Base-by-base conservation (phyloP, 2,888 invertebrate genomes). In the Mechanitis messenoides region DNA sequence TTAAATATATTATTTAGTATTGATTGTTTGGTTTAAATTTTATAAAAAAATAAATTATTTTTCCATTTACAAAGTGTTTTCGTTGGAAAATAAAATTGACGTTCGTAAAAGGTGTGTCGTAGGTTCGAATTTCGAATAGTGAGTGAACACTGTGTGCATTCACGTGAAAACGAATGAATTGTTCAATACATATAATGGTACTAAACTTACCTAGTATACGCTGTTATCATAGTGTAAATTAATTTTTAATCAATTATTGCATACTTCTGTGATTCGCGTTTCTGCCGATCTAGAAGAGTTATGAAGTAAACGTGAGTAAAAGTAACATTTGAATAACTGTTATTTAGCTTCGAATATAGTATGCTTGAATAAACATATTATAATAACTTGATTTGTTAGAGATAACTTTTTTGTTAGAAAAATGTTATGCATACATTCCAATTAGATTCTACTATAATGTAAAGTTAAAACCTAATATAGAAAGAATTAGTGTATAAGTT, bases 231-330 rank as follows among this genome's bases (percentile, higher is more conserved):
- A 46, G 56, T 62, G 61, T 62, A 60, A 62, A 67, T 62, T 65
- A 61, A 68, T 71, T 78, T 75, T 72, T 70, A 79, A 79, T 79
- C 76, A 74, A 70, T 68, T 68, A 57, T 81, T 80, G 75, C 76
- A 78, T 77, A 82, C 75, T 80, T 80, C 74, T 81, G 79, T 84
- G 82, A 79, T 78, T 76, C 74, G 74, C 74, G 79, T 81, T 79
- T 75, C 79, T 79, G 74, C 77, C 76, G 72, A 69, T 68, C 62
- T 66, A 68, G 74, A 74, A 74, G 73, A 65, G 59, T 66, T 69
- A 76, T 74, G 76, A 76, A 69, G 72, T 74, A 78, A 86, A 83
- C 77, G 87, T 87, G 74, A 88, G 87, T 87, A 85, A 83, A 83
- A 84, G 81, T 83, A 76, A 72, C 70, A 74, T 69, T 74, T 71